Evolutionary conservation across 30 jellyfish, hydroid and myxozoan genomes (phyloP).

Genomic region (Aurelia coerulea): DNA sequence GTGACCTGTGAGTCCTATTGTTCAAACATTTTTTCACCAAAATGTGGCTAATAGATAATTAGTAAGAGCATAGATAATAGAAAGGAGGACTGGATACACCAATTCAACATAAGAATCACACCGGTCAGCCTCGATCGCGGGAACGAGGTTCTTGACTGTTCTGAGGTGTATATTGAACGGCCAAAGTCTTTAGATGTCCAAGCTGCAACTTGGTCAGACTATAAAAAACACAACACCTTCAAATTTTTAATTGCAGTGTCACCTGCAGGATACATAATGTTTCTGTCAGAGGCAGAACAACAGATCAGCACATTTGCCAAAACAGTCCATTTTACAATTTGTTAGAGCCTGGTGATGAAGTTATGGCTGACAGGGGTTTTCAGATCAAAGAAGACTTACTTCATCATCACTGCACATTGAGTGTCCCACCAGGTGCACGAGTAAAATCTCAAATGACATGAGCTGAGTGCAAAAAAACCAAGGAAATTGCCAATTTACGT

Average conservation of each 20-base stretch:
- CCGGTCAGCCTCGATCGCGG: too few relatives aligned
- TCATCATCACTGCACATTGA: constrained; percentile 18
- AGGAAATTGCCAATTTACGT: constrained; percentile 70
- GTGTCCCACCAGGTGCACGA: constrained; percentile 89
- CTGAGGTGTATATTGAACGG: constrained; percentile 35
- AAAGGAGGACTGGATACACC: too few relatives aligned
- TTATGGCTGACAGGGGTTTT: constrained; percentile 67
- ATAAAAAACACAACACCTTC: constrained; percentile 23
- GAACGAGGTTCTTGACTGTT: constrained; percentile 31
- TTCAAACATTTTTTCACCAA: too few relatives aligned
- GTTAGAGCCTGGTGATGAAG: constrained; percentile 61
- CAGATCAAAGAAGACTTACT: constrained; percentile 48
- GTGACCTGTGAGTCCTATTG: too few relatives aligned
- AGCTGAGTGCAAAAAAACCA: constrained; percentile 59
- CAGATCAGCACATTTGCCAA: constrained; percentile 17
- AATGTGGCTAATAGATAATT: too few relatives aligned
- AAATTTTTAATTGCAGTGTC: constrained; percentile 20
- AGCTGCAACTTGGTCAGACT: constrained; percentile 51
- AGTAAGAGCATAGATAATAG: too few relatives aligned
- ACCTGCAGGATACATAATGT: constrained; percentile 29
- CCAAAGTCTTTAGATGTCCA: constrained; percentile 41
- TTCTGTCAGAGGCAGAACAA: constrained; percentile 43
- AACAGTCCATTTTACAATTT: constrained; percentile 35
- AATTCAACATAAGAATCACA: too few relatives aligned
- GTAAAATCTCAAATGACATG: constrained; percentile 68